Evolutionary conservation across 92 coral and sea anemone genomes (phyloP).

Genomic region (Zoanthus sociatus): DNA sequence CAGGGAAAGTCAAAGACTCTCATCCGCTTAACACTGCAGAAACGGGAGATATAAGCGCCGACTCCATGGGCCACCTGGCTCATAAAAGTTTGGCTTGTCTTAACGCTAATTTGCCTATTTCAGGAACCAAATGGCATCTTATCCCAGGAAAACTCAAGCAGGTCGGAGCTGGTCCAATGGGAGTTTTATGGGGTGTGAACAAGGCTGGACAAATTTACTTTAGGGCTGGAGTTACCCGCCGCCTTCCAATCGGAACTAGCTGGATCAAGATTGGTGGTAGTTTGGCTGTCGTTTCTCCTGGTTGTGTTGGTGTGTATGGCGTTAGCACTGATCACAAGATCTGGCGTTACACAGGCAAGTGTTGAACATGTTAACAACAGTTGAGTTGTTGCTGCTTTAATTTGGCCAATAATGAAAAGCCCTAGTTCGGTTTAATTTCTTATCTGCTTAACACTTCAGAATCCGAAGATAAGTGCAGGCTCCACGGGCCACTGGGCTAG

Average conservation of each 20-base stretch:
- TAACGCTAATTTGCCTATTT: neutral
- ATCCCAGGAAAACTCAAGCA: slow-evolving; percentile 29
- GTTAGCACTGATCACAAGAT: slow-evolving; percentile 37
- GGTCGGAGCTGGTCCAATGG: slow-evolving; percentile 36
- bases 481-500: too few relatives aligned
- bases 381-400: neutral
- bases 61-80: too few relatives aligned
- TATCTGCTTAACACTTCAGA: too few relatives aligned
- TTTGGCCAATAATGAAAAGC: too few relatives aligned
- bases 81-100: too few relatives aligned
- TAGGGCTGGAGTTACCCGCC: slow-evolving; percentile 17
- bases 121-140: slow-evolving; percentile 21
- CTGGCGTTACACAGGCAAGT: slow-evolving; percentile 34
- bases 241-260: slow-evolving; percentile 13
- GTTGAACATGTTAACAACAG: neutral
- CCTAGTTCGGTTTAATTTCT: too few relatives aligned
- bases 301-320: slow-evolving; percentile 55
- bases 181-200: slow-evolving; percentile 40
- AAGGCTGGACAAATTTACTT: slow-evolving; percentile 9
- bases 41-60: too few relatives aligned
- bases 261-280: slow-evolving; percentile 44
- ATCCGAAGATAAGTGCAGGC: too few relatives aligned
- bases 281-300: slow-evolving; percentile 46
- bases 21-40: too few relatives aligned
- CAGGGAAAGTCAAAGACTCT: too few relatives aligned